Evolutionary conservation across 2,888 invertebrate species (phyloP), one percentile per base, ranked within the genome.

Genomic region (Cataglyphis cursor): DNA sequence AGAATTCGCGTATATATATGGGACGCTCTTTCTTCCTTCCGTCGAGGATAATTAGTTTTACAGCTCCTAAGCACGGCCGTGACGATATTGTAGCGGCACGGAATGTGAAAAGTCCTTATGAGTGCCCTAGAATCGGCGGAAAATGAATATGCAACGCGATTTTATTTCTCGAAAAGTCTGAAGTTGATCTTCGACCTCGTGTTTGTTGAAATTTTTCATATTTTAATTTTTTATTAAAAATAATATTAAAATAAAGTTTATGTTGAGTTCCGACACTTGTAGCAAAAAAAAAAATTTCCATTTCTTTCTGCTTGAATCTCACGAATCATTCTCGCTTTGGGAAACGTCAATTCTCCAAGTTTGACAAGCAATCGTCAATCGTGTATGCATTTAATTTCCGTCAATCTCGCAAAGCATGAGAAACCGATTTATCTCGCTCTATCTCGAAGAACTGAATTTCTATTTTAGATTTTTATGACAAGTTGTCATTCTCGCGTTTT

Each of bases 21-120:
- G 41, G 57, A 82, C 44, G 57, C 21, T 57, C n/a, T 82, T 78
- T 82, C 44, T 83, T 83, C 64, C 51, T 44, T 28, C 57, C 31
- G 38, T 59, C 54, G 15, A 21, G 31, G 44, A 48, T 84, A 84
- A 84, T 84, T 84, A 76, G 74, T 76, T 84, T 75, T 65, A 61
- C 75, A 84, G 57, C 57, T 84, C 51, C 57, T 66, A 81, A 81
- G 48, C 8, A 28, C 21, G 31, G n/a, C 48, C 48, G 73, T 72
- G 80, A 48, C 38, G 28, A 51, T 75, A 75, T 62, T 81, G 75
- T 38, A 61, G 54, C 62, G 38, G n/a, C 62, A n/a, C n/a, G 21
- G 21, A 61, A 24, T 48, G n/a, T 35, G 59, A 44, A 73, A 70
- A 70, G 70, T 12, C 0, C 15, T 41, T 12, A 1, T 4, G 5